Percentiles rank a stretch among this genome's conserved stretches.
These are phyloP conservation scores for Lipotes vexillifer DNA, from an alignment of 2,113 vertebrate species.

Conservation along the genomic window DNA sequence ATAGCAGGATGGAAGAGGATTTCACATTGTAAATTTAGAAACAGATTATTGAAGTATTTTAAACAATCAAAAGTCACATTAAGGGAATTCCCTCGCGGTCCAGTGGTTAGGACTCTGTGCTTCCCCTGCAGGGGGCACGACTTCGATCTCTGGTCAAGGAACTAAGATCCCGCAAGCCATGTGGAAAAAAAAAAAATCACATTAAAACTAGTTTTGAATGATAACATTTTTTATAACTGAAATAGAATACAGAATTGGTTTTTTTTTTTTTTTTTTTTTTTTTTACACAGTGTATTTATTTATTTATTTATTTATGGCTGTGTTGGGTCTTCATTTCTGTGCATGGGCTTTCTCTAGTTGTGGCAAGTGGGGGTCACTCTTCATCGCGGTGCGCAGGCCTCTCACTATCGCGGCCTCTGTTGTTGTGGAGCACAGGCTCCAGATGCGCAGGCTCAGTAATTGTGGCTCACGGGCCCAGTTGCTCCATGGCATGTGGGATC, in stretches of 20 bases:
- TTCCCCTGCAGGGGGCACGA: background rate
- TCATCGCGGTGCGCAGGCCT: too few species aligned
- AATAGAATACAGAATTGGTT: background rate
- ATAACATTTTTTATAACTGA: conserved; percentile 20
- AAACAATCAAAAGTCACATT: background rate
- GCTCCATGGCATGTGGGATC: too few species aligned
- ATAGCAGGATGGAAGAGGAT: background rate
- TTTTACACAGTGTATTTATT: too few species aligned
- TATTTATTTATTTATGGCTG: too few species aligned
- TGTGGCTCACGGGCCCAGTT: too few species aligned
- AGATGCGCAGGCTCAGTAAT: too few species aligned
- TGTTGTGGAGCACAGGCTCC: too few species aligned
- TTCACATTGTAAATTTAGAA: background rate
- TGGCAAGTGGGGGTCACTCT: too few species aligned
- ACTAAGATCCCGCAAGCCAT: background rate
- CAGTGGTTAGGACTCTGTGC: background rate
- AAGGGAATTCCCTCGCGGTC: background rate
- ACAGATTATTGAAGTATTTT: background rate
- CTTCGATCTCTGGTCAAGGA: background rate
- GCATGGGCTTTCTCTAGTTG: too few species aligned
- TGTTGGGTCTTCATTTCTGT: too few species aligned
- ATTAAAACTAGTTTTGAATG: background rate
- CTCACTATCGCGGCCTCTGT: too few species aligned
- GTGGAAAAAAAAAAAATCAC: background rate
- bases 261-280: too few species aligned